phyloP scores from a whole-genome alignment of 2,797 vertebrate species.

The Thripadectes ignobilis region DNA sequence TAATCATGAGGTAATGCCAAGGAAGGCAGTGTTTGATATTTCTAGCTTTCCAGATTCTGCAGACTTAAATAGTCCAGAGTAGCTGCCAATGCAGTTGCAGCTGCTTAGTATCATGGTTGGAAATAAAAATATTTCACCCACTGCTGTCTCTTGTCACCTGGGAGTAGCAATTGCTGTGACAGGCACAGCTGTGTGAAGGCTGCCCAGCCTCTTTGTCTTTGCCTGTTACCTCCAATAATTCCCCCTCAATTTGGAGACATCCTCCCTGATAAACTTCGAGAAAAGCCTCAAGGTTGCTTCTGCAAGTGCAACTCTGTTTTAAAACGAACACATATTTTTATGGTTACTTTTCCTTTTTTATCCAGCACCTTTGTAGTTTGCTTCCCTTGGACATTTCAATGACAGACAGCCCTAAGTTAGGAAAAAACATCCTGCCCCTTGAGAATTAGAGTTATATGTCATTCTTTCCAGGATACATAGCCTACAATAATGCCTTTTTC shows the following conservation, averaged over 20 bases:
- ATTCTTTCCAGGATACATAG: neutral
- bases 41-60: neutral
- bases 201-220: neutral
- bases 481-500: neutral
- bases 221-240: neutral
- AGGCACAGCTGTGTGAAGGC: neutral
- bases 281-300: neutral
- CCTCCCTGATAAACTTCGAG: accelerated
- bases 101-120: neutral
- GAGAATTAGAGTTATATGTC: neutral
- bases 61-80: neutral
- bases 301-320: neutral
- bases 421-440: neutral
- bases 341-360: neutral
- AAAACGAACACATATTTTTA: neutral
- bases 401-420: neutral
- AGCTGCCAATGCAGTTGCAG: conserved; percentile 1
- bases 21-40: neutral
- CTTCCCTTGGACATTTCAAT: neutral
- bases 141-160: neutral
- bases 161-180: neutral
- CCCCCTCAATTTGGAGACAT: neutral
- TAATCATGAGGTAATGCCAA: conserved; percentile 27
- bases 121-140: conserved; percentile 8
- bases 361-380: neutral